Conservation (phyloP, 2,113 vertebrate genomes). For the Pseudorectes ferrugineus region DNA sequence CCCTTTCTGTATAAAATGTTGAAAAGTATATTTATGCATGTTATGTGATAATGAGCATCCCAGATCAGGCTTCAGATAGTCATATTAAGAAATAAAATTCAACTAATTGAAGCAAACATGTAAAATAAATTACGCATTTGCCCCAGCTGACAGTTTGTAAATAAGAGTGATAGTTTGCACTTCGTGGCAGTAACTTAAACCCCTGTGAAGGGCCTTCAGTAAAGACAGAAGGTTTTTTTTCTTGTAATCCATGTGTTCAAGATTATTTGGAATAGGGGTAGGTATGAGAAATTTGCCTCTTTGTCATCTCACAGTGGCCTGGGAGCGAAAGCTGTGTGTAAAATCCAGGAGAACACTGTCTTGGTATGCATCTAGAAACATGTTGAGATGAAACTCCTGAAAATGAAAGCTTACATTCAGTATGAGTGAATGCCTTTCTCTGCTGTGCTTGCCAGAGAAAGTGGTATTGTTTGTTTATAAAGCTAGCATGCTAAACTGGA, state of each 20-base stretch:
- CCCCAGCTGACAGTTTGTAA: not conserved
- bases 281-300: not conserved
- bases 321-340: not conserved
- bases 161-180: not conserved
- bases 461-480: conserved; percentile 46
- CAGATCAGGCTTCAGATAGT: not conserved
- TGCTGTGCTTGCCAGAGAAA: not conserved
- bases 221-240: not conserved
- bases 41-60: not conserved
- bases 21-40: not conserved
- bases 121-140: not conserved
- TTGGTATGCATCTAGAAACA: not conserved
- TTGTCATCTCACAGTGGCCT: not conserved
- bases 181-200: not conserved
- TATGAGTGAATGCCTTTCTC: conserved; percentile 1
- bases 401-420: conserved; percentile 36
- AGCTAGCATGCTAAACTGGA: not conserved
- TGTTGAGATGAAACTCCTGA: not conserved
- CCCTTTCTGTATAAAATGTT: not conserved
- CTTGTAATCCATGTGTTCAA: not conserved
- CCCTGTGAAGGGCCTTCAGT: not conserved
- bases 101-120: not conserved
- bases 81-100: not conserved
- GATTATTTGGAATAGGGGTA: not conserved
- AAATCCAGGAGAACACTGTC: not conserved